Percentiles rank a stretch among this genome's conserved stretches.
Conservation (phyloP, 2,888 invertebrate species). For the Cactoblastis cactorum region DNA sequence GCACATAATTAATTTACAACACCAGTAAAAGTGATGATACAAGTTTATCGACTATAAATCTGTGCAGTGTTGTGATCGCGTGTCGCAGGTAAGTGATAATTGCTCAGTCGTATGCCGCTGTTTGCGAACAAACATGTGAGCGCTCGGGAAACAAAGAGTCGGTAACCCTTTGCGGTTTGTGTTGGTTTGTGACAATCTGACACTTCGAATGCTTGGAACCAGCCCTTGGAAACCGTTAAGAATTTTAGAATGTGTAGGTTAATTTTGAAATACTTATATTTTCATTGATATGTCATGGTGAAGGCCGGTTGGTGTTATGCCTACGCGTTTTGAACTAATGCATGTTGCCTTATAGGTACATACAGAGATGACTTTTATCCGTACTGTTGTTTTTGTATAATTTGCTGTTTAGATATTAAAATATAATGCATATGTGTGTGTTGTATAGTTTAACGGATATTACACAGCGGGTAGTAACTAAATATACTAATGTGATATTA, state of each 20-base stretch:
- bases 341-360: too few relatives aligned
- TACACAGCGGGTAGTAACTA: too few relatives aligned
- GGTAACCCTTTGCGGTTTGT: constrained; percentile 54
- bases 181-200: constrained; percentile 57
- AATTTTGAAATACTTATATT: too few relatives aligned
- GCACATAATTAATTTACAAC: constrained; percentile 73
- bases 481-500: too few relatives aligned
- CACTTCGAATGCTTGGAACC: constrained; percentile 41
- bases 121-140: constrained; percentile 63
- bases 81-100: constrained; percentile 78
- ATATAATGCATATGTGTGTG: too few relatives aligned
- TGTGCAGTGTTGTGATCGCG: constrained; percentile 73
- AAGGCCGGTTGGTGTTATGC: too few relatives aligned
- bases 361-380: too few relatives aligned
- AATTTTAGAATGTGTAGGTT: background rate
- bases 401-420: too few relatives aligned
- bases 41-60: constrained; percentile 76
- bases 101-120: constrained; percentile 63
- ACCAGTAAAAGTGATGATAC: constrained; percentile 76
- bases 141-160: constrained; percentile 43
- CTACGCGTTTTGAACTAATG: too few relatives aligned
- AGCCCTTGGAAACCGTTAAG: constrained; percentile 27
- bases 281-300: too few relatives aligned
- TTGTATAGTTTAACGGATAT: too few relatives aligned
- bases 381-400: too few relatives aligned